These are phyloP conservation scores for Catostylus mosaicus DNA, from an alignment of 30 jellyfish, hydroid and myxozoan genomes.

Conservation along the genomic window DNA sequence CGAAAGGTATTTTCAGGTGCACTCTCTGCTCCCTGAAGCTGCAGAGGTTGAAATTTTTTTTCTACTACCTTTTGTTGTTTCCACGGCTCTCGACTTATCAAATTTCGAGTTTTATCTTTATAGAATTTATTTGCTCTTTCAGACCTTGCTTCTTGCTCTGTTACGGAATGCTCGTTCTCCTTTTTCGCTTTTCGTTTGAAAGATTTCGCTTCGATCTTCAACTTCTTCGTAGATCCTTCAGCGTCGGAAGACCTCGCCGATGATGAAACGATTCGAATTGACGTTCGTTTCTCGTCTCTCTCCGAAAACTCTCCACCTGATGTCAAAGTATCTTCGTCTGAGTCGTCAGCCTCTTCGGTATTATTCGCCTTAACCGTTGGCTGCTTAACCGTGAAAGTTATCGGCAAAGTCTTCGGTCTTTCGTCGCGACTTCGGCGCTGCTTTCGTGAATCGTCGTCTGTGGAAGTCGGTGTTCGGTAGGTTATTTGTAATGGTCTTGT, in stretches of 20 bases:
- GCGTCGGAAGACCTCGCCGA: constrained; percentile 33
- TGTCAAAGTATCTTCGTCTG: constrained; percentile 43
- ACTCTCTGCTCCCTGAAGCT: constrained; percentile 18
- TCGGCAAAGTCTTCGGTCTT: constrained; percentile 56
- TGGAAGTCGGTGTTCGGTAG: not conserved
- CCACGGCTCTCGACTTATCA: constrained; percentile 17
- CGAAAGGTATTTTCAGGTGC: constrained; percentile 4
- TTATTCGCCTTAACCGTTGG: not conserved
- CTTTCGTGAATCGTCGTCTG: constrained; percentile 8
- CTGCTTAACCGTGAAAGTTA: constrained; percentile 34
- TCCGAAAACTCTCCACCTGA: constrained; percentile 44
- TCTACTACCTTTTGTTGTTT: constrained; percentile 3
- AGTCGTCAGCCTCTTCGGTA: constrained; percentile 2
- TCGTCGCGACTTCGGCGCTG: constrained; percentile 43
- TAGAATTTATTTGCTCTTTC: constrained; percentile 24
- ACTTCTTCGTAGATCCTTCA: constrained; percentile 20
- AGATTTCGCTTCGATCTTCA: constrained; percentile 56
- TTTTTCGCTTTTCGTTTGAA: constrained; percentile 15
- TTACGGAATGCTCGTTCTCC: not conserved
- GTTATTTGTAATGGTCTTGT: constrained; percentile 21
- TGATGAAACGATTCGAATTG: constrained; percentile 59
- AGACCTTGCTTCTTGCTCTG: not conserved
- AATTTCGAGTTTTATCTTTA: constrained; percentile 28
- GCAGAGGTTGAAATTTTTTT: not conserved
- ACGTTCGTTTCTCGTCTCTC: constrained; percentile 33